phyloP scores from a whole-genome alignment of 2,113 vertebrate genomes.

The Xiphophorus couchianus region DNA sequence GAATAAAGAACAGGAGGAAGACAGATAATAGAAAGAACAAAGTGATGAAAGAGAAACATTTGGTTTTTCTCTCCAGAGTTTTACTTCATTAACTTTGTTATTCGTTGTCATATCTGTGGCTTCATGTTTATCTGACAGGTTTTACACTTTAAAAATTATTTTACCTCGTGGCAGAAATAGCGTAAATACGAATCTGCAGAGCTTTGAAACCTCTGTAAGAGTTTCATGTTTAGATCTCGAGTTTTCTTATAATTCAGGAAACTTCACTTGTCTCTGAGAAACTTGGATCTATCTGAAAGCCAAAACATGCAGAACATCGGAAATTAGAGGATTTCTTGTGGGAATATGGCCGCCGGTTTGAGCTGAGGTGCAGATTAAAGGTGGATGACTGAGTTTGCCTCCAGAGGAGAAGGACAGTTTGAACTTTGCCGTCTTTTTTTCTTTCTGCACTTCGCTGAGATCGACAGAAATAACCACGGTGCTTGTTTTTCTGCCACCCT shows the following conservation, averaged over 20 bases:
- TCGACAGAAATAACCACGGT: neutral
- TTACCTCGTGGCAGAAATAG: neutral
- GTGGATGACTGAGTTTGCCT: neutral
- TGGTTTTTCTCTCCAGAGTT: neutral
- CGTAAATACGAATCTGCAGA: neutral
- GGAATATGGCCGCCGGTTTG: no score
- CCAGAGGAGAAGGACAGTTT: neutral
- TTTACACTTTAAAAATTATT: neutral
- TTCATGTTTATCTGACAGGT: neutral
- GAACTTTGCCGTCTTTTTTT: constrained; percentile 5
- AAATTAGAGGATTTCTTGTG: no score
- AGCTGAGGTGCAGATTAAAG: neutral
- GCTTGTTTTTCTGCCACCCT: constrained; percentile 13
- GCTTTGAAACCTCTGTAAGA: neutral
- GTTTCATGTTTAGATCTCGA: neutral
- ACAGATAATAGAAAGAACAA: neutral
- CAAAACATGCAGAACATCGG: no score
- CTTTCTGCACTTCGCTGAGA: neutral
- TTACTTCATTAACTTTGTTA: neutral
- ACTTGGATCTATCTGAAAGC: no score
- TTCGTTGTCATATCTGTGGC: neutral
- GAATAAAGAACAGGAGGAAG: no score
- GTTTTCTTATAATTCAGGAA: neutral
- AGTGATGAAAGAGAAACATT: neutral
- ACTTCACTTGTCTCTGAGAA: no score